Conservation (phyloP, 2,888 invertebrate genomes). For the Bedellia somnulentella region DNA sequence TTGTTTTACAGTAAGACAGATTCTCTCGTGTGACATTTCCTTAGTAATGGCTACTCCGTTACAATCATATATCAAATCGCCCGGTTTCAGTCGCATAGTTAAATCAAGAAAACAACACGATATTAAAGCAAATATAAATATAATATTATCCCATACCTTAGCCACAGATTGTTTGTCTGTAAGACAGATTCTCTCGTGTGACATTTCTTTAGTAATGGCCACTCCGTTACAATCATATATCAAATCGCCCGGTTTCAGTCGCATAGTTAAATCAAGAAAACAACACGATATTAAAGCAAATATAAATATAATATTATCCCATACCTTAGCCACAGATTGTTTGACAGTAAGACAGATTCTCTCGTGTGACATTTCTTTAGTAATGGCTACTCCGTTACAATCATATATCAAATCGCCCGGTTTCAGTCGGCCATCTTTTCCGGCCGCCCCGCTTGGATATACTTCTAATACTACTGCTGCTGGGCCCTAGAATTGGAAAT, state of each 20-base stretch:
- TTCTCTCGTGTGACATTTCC: slow-evolving; percentile 81
- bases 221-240: slow-evolving; percentile 85
- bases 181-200: slow-evolving; percentile 81
- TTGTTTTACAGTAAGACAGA: slow-evolving; percentile 81
- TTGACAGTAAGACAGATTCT: slow-evolving; percentile 82
- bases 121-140: too few species aligned
- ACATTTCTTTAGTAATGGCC: slow-evolving; percentile 79
- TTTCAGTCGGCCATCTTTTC: slow-evolving; percentile 85
- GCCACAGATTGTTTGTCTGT: slow-evolving; percentile 74
- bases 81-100: slow-evolving; percentile 85
- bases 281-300: too few species aligned
- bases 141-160: slow-evolving; percentile 26
- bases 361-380: slow-evolving; percentile 81
- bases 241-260: slow-evolving; percentile 90
- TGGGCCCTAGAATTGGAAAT: slow-evolving; percentile 72
- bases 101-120: too few species aligned
- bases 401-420: slow-evolving; percentile 94
- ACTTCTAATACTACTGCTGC: slow-evolving; percentile 92
- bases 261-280: too few species aligned
- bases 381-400: slow-evolving; percentile 79
- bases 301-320: too few species aligned
- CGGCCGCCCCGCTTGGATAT: slow-evolving; percentile 87
- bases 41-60: slow-evolving; percentile 80
- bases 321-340: slow-evolving; percentile 64
- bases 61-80: slow-evolving; percentile 92